These are phyloP conservation scores for Willowsia nigromaculata DNA, from an alignment of 2,888 invertebrate genomes.

Conservation along the genomic window DNA sequence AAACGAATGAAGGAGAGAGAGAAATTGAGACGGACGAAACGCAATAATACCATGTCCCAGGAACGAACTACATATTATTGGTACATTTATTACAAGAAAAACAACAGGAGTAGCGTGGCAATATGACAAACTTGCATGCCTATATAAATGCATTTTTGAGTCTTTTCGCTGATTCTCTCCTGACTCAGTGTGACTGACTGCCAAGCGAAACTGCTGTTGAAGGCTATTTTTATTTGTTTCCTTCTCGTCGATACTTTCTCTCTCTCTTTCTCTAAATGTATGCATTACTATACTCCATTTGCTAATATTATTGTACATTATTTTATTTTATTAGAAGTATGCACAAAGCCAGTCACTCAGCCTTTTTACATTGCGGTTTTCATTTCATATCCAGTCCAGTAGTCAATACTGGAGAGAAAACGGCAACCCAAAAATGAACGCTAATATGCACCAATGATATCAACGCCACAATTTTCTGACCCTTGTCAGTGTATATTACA, in stretches of 20 bases:
- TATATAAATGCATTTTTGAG: neutral
- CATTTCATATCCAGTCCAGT: neutral
- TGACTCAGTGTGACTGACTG: neutral
- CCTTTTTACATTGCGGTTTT: neutral
- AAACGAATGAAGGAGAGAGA: neutral
- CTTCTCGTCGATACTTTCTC: slow-evolving; percentile 17
- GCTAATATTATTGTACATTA: neutral
- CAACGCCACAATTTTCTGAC: neutral
- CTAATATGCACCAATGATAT: neutral
- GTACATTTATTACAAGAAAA: slow-evolving; percentile 24
- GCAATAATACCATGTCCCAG: slow-evolving; percentile 37
- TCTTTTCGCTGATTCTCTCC: neutral
- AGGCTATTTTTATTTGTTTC: slow-evolving; percentile 16
- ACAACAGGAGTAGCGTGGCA: slow-evolving; percentile 1
- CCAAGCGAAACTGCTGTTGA: neutral
- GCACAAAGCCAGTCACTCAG: neutral
- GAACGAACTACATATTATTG: slow-evolving; percentile 30
- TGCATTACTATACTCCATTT: neutral
- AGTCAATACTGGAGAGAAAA: neutral
- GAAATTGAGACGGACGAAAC: slow-evolving; percentile 12
- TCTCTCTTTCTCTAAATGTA: neutral
- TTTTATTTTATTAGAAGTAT: neutral
- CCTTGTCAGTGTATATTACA: neutral
- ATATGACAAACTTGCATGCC: neutral
- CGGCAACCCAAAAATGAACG: neutral